Evolutionary conservation across 2,113 vertebrate genomes (phyloP), one percentile per base, ranked within the genome.

Genomic region (Ptilorrhoa leucosticta): DNA sequence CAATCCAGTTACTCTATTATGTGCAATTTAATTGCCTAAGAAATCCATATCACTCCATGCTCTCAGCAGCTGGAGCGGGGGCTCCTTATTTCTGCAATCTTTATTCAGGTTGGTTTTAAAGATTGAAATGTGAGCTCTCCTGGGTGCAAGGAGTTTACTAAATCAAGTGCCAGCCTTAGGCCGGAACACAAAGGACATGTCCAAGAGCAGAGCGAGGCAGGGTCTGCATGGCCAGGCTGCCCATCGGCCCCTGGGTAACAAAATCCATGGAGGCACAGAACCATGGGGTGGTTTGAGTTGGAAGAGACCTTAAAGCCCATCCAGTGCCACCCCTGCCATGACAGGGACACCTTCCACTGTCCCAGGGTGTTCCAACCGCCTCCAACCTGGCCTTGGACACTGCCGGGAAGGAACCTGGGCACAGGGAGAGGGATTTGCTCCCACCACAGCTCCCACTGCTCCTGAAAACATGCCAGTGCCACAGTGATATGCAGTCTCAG

Each of bases 1-100:
- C 84, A 90, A 51, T 72, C 73, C 81, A 63, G 66, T 87, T 91
- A 83, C 78, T 77, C 91, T 77, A 66, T 83, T 94, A 93, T 58
- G 87, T 91, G 83, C 90, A 96, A 93, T 96, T 65, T 92, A 97
- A 94, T 94, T 96, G 92, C 75, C 90, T 91, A 73, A 84, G 83
- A 94, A 96, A 96, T 83, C 82, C 75, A 81, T 87, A 90, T 5
- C 61, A 51, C 78, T 94, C 47, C 31, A 15, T 27, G 50, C 63
- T 70, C 58, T 61, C 81, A 61, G 61, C 73, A 94, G 70, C 61
- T 16, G 0, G 93, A 87, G 66, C 0, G 0, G 13, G 14, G 20
- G 8, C 33, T 87, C 77, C 73, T 92, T 53, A 53, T 37, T 89
- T 75, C 71, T 79, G 33, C 73, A 83, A 47, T 79, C 90, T 90